A percentile compares a stretch with the other conserved stretches of the same genome.
Evolutionary conservation across 37 sponge, comb jelly and placozoan species (phyloP).

Genomic region (Halichondria panicea): DNA sequence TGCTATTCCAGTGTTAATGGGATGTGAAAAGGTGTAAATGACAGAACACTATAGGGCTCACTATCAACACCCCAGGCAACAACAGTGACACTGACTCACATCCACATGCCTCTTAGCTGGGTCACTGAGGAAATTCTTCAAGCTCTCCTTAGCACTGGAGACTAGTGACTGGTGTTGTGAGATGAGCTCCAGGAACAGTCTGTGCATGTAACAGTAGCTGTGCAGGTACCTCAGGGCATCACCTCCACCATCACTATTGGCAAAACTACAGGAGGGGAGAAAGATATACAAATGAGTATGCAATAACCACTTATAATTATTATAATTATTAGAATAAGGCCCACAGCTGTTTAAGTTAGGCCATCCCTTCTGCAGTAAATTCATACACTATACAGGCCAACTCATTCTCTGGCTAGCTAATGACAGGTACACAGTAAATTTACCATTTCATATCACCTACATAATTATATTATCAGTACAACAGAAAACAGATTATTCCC

Average conservation of each 20-base stretch:
- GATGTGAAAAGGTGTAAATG: too few species aligned
- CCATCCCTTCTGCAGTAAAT: too few species aligned
- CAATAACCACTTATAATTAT: not conserved
- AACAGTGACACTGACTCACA: not conserved
- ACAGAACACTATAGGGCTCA: too few species aligned
- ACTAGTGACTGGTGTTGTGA: slow-evolving; percentile 4
- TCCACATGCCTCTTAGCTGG: slow-evolving; percentile 31
- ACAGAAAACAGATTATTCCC: too few species aligned
- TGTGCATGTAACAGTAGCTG: slow-evolving; percentile 65
- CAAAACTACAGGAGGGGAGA: slow-evolving; percentile 20
- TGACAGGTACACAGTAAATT: not conserved
- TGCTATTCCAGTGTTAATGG: too few species aligned
- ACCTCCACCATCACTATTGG: slow-evolving; percentile 14
- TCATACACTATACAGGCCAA: too few species aligned
- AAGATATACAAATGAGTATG: not conserved
- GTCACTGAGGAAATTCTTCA: slow-evolving; percentile 42
- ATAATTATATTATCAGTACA: too few species aligned
- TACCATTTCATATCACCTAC: too few species aligned
- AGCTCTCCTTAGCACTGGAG: slow-evolving; percentile 26
- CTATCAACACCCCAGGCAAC: not conserved
- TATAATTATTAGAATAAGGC: not conserved
- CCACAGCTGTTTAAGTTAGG: too few species aligned
- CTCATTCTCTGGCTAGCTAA: not conserved
- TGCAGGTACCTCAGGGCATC: slow-evolving; percentile 45
- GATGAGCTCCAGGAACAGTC: slow-evolving; percentile 55